Evolutionary conservation across 2,113 vertebrate species (phyloP).

Genomic region (Rhinogobius similis): DNA sequence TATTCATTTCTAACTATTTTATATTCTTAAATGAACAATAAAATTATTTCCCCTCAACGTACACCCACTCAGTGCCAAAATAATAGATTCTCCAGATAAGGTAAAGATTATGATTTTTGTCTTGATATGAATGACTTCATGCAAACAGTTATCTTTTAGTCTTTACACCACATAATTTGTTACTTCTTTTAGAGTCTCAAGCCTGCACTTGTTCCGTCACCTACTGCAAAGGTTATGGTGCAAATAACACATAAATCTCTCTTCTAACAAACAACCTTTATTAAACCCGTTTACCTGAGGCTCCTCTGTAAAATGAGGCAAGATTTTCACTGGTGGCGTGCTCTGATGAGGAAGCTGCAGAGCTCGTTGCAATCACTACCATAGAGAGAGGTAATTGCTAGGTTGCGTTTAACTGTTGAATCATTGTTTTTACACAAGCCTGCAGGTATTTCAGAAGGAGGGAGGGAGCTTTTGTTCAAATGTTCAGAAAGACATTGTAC

Average conservation of each 20-base stretch:
- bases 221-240: constrained; percentile 30
- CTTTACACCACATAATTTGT: neutral
- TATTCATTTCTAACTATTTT: too few relatives aligned
- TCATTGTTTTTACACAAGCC: constrained; percentile 66
- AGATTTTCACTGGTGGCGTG: constrained; percentile 60
- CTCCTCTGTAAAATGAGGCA: constrained; percentile 50
- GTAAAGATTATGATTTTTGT: neutral
- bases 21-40: too few relatives aligned
- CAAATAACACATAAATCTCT: constrained; percentile 42
- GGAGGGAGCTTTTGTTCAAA: constrained; percentile 61
- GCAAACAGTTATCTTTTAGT: neutral
- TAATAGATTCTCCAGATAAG: neutral
- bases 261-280: constrained; percentile 64
- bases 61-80: neutral
- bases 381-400: constrained; percentile 72
- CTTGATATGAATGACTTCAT: neutral
- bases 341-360: constrained; percentile 62
- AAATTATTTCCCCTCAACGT: too few relatives aligned
- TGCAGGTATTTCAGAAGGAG: constrained; percentile 50
- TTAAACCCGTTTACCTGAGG: constrained; percentile 63
- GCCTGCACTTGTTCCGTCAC: constrained; percentile 15
- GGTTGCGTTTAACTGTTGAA: constrained; percentile 64
- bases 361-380: constrained; percentile 72
- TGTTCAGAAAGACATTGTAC: constrained; percentile 58
- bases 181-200: neutral